These are phyloP conservation scores for Hipparchia sbordonii DNA, from an alignment of 2,888 invertebrate species.

Conservation along the genomic window DNA sequence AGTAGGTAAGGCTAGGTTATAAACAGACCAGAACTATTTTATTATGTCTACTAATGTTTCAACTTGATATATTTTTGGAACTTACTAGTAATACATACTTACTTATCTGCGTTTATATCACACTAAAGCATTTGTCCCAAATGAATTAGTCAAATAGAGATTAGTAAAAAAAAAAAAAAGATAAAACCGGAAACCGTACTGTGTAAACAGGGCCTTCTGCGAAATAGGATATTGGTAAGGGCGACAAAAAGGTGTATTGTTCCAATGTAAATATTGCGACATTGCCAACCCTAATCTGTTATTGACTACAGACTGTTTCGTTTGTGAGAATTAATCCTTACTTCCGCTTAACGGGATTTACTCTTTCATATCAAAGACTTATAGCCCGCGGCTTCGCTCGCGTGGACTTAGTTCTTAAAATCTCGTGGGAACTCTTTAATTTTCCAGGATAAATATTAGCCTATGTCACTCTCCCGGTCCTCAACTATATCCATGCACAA, in stretches of 20 bases:
- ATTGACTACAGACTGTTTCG: conserved; percentile 10
- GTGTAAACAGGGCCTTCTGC: conserved; percentile 71
- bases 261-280: conserved; percentile 43
- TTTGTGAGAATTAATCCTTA: conserved; percentile 26
- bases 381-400: too few relatives aligned
- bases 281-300: conserved; percentile 35
- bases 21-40: too few relatives aligned
- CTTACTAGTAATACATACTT: not conserved
- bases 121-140: conserved; percentile 30
- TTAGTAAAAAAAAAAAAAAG: conserved; percentile 56
- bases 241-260: conserved; percentile 38
- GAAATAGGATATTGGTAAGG: conserved; percentile 62
- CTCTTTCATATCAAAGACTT: not conserved
- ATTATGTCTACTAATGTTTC: too few relatives aligned
- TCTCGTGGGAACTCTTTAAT: too few relatives aligned
- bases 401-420: too few relatives aligned
- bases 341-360: conserved; percentile 20
- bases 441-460: too few relatives aligned
- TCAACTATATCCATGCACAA: too few relatives aligned
- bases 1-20: too few relatives aligned
- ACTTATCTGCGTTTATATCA: conserved; percentile 6
- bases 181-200: conserved; percentile 63
- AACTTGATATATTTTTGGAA: too few relatives aligned
- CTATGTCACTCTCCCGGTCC: too few relatives aligned
- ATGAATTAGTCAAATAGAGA: conserved; percentile 45